Evolutionary conservation across 2,113 vertebrate genomes (phyloP), one percentile per base, ranked within the genome.

Genomic region (Platichthys stellatus): DNA sequence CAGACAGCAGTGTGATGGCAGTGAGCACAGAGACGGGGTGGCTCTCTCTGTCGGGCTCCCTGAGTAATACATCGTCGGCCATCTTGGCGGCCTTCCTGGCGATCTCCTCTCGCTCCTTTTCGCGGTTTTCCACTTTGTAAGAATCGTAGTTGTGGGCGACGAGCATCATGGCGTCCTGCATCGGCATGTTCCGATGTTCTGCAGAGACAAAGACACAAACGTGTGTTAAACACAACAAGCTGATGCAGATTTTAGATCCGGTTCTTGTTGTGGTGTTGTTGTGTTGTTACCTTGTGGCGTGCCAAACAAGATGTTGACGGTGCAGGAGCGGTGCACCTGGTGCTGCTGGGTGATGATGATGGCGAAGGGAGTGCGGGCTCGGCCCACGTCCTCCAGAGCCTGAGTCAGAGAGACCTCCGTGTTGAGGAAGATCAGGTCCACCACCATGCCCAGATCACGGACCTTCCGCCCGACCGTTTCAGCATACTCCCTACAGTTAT

Each of bases 101-200:
- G 0, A 98, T 96, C 69, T 98, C 97, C 47, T 99, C 97, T 0
- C 97, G 95, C 69, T 99, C 98, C 74, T 98, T 99, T 80, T 97
- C 96, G 17, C 96, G 97, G 31, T 95, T 95, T 89, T 99, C 97
- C 0, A 94, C 94, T 89, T 98, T 99, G 90, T 96, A 98, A 49
- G 96, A 91, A 72, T 97, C 96, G 0, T 96, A 98, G 88, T 97
- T 98, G 91, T 97, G 95, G 1, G 96, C 96, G 78, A 99, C 96
- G 82, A 99, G 94, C 84, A 98, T 94, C 97, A 99, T 97, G 86
- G 98, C 97, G 2, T 99, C 98, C 28, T 96, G 96, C 82, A 98
- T 97, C 17, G 98, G 98, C 97, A 99, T 99, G 91, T 99, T 99
- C 62, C 97, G 96, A 90, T 99, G 97, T 45, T 99, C 98, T 99